These are phyloP conservation scores for Ectropis grisescens DNA, from an alignment of 1,140 invertebrate species.

Conservation along the genomic window DNA sequence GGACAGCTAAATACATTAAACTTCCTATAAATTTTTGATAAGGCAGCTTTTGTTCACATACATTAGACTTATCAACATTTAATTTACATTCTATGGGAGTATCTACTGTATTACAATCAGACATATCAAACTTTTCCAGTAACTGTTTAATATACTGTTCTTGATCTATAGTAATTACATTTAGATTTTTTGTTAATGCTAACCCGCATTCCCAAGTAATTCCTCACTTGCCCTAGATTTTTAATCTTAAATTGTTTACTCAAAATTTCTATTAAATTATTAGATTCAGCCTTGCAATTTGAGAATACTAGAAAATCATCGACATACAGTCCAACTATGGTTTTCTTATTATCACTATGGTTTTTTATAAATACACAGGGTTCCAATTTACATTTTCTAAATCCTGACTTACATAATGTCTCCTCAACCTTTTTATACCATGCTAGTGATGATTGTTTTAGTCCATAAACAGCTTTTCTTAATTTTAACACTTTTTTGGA, in stretches of 20 bases:
- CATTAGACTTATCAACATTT: slow-evolving; percentile 11
- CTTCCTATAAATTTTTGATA: slow-evolving; percentile 39
- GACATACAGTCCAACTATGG: too few relatives aligned
- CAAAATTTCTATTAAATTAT: slow-evolving; percentile 11
- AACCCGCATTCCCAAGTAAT: slow-evolving; percentile 19
- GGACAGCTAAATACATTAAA: slow-evolving; percentile 44
- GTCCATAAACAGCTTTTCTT: slow-evolving; percentile 11
- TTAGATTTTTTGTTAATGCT: slow-evolving; percentile 10
- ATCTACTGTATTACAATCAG: slow-evolving; percentile 14
- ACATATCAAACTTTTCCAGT: slow-evolving; percentile 22
- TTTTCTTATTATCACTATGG: slow-evolving; percentile 2
- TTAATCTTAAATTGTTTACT: slow-evolving; percentile 21
- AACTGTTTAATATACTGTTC: slow-evolving; percentile 22
- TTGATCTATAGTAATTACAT: slow-evolving; percentile 15
- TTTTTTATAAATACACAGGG: background rate
- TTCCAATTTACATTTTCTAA: background rate
- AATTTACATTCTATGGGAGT: slow-evolving; percentile 22
- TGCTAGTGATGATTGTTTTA: slow-evolving; percentile 14
- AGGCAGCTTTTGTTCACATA: slow-evolving; percentile 13
- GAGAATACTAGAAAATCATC: slow-evolving; percentile 26
- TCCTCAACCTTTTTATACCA: slow-evolving; percentile 15
- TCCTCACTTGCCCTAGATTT: slow-evolving; percentile 16
- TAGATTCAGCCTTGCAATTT: slow-evolving; percentile 15
- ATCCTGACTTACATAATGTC: slow-evolving; percentile 10
- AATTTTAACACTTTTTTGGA: slow-evolving; percentile 14